A percentile compares a stretch with the other conserved stretches of the same genome.
Conservation (phyloP, 1,140 invertebrate species). For the Limonius californicus region DNA sequence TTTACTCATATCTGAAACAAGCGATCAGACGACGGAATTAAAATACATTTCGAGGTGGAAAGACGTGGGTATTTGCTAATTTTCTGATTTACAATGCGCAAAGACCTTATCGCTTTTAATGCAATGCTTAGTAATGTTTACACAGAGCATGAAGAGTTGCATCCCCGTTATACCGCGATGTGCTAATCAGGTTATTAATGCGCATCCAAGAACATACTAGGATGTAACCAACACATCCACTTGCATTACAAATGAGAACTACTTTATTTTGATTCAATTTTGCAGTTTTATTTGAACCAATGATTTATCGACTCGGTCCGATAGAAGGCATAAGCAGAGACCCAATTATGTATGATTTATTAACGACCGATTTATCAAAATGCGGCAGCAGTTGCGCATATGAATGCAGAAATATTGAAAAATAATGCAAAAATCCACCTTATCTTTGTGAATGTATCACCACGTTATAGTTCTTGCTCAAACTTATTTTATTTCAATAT, state of each 20-base stretch:
- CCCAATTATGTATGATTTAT: conserved; percentile 10
- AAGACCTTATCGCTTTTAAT: background rate
- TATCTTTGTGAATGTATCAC: background rate
- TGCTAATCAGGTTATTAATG: too few relatives aligned
- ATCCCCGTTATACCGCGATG: too few relatives aligned
- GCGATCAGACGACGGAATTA: too few relatives aligned
- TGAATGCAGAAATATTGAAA: background rate
- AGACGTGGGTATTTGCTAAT: conserved; percentile 2
- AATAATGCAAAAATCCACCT: background rate
- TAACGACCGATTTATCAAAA: conserved; percentile 1
- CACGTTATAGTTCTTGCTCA: background rate
- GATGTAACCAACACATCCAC: too few relatives aligned
- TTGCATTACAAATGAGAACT: too few relatives aligned
- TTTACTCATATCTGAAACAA: too few relatives aligned
- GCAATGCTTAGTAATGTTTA: background rate
- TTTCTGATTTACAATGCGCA: conserved; percentile 6
- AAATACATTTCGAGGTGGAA: background rate
- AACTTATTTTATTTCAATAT: conserved; percentile 4
- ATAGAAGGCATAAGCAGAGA: background rate
- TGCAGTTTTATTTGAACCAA: background rate
- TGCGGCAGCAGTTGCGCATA: background rate
- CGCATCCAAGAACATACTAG: too few relatives aligned
- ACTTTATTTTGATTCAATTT: conserved; percentile 1
- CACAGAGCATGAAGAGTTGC: background rate
- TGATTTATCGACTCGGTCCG: background rate